Conservation (phyloP, 2,797 vertebrate species). For the Lagocephalus sceleratus region DNA sequence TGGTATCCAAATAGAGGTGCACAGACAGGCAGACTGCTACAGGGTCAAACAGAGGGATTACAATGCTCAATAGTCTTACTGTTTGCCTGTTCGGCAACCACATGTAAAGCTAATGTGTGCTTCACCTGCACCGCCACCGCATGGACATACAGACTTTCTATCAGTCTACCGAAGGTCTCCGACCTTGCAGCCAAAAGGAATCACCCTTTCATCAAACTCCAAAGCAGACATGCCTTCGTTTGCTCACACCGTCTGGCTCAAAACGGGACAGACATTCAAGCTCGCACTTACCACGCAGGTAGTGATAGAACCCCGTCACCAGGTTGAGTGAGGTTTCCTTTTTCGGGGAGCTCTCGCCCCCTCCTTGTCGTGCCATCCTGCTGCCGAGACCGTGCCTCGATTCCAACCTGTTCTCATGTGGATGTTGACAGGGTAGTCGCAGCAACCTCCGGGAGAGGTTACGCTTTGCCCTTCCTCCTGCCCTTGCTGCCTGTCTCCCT, state of each 20-base stretch:
- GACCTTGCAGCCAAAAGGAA: slow-evolving; percentile 22
- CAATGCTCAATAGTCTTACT: slow-evolving; percentile 51
- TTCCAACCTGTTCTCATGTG: slow-evolving; percentile 57
- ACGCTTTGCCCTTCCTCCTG: slow-evolving; percentile 66
- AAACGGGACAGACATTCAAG: slow-evolving; percentile 18
- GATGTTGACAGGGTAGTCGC: slow-evolving; percentile 56
- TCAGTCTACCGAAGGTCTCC: slow-evolving; percentile 48
- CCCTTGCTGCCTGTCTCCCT: slow-evolving; percentile 51
- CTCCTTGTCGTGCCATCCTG: slow-evolving; percentile 62
- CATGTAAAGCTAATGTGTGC: slow-evolving; percentile 26
- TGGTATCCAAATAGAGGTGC: slow-evolving; percentile 25
- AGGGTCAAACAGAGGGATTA: slow-evolving; percentile 44
- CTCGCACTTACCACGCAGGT: slow-evolving; percentile 82
- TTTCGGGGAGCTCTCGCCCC: slow-evolving; percentile 71
- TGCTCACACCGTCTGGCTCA: slow-evolving; percentile 12
- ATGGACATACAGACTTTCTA: slow-evolving; percentile 9
- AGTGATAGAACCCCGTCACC: slow-evolving; percentile 81
- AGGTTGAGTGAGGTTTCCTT: slow-evolving; percentile 77
- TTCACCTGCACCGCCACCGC: slow-evolving; percentile 50
- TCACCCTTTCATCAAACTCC: slow-evolving; percentile 28
- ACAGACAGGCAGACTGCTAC: slow-evolving; percentile 32
- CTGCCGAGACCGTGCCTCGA: slow-evolving; percentile 36
- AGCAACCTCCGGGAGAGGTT: slow-evolving; percentile 30
- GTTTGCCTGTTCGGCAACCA: slow-evolving; percentile 43
- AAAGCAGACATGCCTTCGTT: slow-evolving; percentile 13